phyloP scores from a whole-genome alignment of 92 coral and sea anemone species.

The Nematostella vectensis region DNA sequence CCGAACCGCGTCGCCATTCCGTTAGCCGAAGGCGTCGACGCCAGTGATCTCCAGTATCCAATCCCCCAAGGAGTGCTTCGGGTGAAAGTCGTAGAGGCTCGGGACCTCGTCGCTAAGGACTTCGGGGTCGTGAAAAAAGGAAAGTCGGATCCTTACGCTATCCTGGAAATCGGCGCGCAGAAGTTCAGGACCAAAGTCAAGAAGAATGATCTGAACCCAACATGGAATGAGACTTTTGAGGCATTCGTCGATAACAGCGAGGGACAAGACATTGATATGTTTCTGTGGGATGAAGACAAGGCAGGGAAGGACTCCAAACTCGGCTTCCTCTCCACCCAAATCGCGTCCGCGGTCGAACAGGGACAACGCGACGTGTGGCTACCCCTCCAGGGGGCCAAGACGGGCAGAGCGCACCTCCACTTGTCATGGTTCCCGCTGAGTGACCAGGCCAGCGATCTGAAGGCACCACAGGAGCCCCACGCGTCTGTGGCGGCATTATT shows the following conservation, averaged over 20 bases:
- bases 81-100: slow-evolving; percentile 78
- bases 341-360: slow-evolving; percentile 65
- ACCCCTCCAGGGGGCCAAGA: slow-evolving; percentile 87
- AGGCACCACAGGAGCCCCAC: slow-evolving; percentile 33
- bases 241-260: slow-evolving; percentile 89
- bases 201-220: slow-evolving; percentile 64
- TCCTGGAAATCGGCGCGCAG: slow-evolving; percentile 84
- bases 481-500: slow-evolving; percentile 75
- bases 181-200: slow-evolving; percentile 71
- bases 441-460: slow-evolving; percentile 35
- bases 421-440: slow-evolving; percentile 67
- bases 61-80: slow-evolving; percentile 92
- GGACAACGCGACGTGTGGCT: slow-evolving; percentile 83
- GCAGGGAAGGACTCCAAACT: slow-evolving; percentile 74
- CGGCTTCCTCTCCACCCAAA: slow-evolving; percentile 64
- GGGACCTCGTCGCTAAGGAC: slow-evolving; percentile 67
- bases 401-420: slow-evolving; percentile 63
- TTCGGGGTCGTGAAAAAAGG: slow-evolving; percentile 77
- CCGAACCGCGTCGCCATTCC: slow-evolving; percentile 92
- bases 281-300: slow-evolving; percentile 82
- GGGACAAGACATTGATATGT: slow-evolving; percentile 65
- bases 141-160: slow-evolving; percentile 81
- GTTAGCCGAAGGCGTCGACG: slow-evolving; percentile 83
- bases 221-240: slow-evolving; percentile 88
- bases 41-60: slow-evolving; percentile 90